phyloP scores from a whole-genome alignment of 2,113 vertebrate genomes.

The Aegithalos caudatus region DNA sequence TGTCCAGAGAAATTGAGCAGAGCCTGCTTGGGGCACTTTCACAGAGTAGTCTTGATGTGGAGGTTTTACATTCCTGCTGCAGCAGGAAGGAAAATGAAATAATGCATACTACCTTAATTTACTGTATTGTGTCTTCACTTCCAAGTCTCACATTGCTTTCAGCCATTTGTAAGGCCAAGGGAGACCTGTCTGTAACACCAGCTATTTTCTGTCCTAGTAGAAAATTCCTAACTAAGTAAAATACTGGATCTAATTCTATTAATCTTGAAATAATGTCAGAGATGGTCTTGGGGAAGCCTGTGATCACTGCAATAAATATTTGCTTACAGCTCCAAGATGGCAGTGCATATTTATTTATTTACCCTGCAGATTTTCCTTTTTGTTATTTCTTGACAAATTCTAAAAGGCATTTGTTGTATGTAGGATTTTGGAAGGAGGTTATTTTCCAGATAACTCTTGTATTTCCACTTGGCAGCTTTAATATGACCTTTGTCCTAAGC shows the following conservation, averaged over 20 bases:
- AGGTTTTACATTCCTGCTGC: neutral
- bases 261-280: neutral
- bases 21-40: neutral
- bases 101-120: neutral
- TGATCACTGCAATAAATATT: neutral
- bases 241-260: neutral
- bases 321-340: neutral
- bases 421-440: neutral
- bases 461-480: slow-evolving; percentile 32
- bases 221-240: neutral
- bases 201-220: neutral
- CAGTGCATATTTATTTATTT: neutral
- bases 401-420: neutral
- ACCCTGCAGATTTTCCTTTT: neutral
- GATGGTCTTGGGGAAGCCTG: neutral
- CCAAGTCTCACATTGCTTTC: neutral
- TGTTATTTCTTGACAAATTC: neutral
- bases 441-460: neutral
- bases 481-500: slow-evolving; percentile 20
- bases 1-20: neutral
- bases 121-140: neutral
- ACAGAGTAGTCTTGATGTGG: neutral
- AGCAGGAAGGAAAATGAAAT: neutral
- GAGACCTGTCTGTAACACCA: neutral
- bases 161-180: neutral